These are phyloP conservation scores for Amia ocellicauda DNA, from an alignment of 2,113 vertebrate species.

Conservation along the genomic window DNA sequence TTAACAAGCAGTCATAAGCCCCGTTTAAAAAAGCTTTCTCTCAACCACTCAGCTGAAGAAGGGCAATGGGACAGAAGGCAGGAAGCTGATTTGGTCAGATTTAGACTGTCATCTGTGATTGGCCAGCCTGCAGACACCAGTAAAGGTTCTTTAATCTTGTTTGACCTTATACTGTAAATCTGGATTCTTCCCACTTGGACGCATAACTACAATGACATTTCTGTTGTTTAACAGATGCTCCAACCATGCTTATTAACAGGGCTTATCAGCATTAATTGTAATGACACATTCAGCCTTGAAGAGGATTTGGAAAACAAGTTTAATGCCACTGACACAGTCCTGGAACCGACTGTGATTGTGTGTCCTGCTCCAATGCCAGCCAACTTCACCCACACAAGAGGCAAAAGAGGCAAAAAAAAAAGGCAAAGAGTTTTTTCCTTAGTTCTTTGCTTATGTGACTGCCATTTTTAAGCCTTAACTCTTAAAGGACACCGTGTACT, in stretches of 20 bases:
- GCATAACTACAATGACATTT: neutral
- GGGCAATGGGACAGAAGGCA: constrained; percentile 23
- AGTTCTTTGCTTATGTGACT: no score
- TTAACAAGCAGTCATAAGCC: constrained; percentile 57
- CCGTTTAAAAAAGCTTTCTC: constrained; percentile 51
- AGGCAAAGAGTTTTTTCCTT: no score
- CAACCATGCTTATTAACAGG: neutral
- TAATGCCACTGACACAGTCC: neutral
- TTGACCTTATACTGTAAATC: neutral
- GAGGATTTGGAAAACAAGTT: neutral
- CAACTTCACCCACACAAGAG: no score
- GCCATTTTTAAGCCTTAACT: no score
- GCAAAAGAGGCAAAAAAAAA: no score
- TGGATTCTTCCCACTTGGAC: neutral
- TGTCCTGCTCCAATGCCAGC: no score
- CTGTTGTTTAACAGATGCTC: neutral
- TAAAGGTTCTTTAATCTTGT: neutral
- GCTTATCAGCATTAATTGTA: neutral
- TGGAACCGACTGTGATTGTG: no score
- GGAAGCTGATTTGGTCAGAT: constrained; percentile 11
- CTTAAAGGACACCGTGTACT: no score
- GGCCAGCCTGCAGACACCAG: neutral
- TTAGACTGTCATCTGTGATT: neutral
- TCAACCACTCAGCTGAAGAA: constrained; percentile 23
- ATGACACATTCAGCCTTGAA: neutral